Conservation (phyloP, 2,797 vertebrate species). For the Anguilla anguilla region DNA sequence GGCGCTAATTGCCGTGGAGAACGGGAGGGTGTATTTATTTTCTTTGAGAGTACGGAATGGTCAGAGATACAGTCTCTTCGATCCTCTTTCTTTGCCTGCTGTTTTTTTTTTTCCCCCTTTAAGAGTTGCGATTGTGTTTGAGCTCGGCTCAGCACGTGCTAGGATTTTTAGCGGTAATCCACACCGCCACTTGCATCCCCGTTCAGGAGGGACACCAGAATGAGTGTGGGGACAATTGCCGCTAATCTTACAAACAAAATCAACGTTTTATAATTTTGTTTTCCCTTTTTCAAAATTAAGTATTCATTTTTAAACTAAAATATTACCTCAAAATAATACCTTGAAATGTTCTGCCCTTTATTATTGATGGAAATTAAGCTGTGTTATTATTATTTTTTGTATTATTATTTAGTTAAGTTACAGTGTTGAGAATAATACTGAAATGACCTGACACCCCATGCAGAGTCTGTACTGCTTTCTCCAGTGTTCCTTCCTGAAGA, state of each 20-base stretch:
- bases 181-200: background rate
- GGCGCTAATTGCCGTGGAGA: conserved; percentile 67
- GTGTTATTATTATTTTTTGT: no score
- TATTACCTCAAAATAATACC: background rate
- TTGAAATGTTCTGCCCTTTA: background rate
- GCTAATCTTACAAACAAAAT: background rate
- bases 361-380: background rate
- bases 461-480: background rate
- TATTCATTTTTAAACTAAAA: background rate
- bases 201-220: no score
- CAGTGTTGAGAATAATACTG: background rate
- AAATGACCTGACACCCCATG: background rate
- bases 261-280: background rate
- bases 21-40: conserved; percentile 31
- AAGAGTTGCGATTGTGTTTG: conserved; percentile 47
- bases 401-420: no score
- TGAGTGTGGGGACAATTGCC: background rate
- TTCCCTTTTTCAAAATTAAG: background rate
- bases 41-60: conserved; percentile 21
- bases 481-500: background rate
- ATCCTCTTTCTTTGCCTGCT: background rate
- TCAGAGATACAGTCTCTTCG: conserved; percentile 20
- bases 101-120: background rate
- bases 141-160: conserved; percentile 36
- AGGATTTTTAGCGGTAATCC: conserved; percentile 38